Conservation (phyloP, 1,140 invertebrate species). For the Phthorimaea operculella region DNA sequence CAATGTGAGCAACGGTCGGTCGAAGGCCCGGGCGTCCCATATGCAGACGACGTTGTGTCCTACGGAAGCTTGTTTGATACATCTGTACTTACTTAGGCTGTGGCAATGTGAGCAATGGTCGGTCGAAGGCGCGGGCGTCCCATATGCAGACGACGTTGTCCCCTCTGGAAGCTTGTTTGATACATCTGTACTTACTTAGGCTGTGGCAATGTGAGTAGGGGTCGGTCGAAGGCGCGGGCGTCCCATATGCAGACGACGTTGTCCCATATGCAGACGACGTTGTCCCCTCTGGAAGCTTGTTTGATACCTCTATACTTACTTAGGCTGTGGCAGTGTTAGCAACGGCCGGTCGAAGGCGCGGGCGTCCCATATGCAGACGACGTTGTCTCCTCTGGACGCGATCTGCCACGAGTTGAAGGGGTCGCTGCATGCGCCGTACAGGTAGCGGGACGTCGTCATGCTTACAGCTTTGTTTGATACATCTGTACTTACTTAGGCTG, state of each 20-base stretch:
- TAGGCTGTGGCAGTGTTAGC: slow-evolving; percentile 74
- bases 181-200: slow-evolving; percentile 54
- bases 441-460: slow-evolving; percentile 82
- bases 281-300: slow-evolving; percentile 87
- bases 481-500: slow-evolving; percentile 68
- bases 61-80: too few relatives aligned
- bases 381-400: slow-evolving; percentile 85
- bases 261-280: slow-evolving; percentile 84
- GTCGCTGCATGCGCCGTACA: slow-evolving; percentile 84
- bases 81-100: too few relatives aligned
- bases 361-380: slow-evolving; percentile 88
- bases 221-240: slow-evolving; percentile 86
- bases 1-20: slow-evolving; percentile 82
- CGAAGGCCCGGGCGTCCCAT: slow-evolving; percentile 90
- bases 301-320: slow-evolving; percentile 68
- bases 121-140: slow-evolving; percentile 89
- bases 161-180: slow-evolving; percentile 81
- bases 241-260: slow-evolving; percentile 89
- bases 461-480: slow-evolving; percentile 76
- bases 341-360: slow-evolving; percentile 89
- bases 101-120: slow-evolving; percentile 79
- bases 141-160: slow-evolving; percentile 89
- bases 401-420: slow-evolving; percentile 80
- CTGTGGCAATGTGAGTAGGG: slow-evolving; percentile 79
- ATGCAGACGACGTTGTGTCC: slow-evolving; percentile 82